Evolutionary conservation across 2,113 vertebrate genomes (phyloP).

Genomic region (Coregonus clupeaformis): DNA sequence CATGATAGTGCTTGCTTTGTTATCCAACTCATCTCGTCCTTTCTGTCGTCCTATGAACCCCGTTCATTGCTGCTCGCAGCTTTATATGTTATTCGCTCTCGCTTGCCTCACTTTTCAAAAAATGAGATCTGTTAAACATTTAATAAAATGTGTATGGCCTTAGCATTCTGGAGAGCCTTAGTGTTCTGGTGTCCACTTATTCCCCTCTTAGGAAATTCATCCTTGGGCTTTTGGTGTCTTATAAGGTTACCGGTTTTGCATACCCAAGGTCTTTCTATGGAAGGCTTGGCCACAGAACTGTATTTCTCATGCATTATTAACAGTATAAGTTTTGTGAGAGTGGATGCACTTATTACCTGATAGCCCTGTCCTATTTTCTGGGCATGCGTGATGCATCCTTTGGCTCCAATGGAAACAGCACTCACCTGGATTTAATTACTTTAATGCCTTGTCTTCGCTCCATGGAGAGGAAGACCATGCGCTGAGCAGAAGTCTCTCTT

Average conservation of each 20-base stretch:
- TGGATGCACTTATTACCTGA: constrained; percentile 33
- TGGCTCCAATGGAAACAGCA: neutral
- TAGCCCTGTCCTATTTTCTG: constrained; percentile 20
- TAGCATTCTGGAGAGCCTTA: neutral
- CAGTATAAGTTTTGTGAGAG: constrained; percentile 30
- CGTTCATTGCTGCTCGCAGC: too few relatives aligned
- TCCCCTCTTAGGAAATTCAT: constrained; percentile 39
- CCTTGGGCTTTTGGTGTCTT: constrained; percentile 32
- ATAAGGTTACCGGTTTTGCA: constrained; percentile 51
- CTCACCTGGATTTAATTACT: neutral
- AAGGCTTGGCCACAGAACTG: constrained; percentile 27
- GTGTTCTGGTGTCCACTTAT: constrained; percentile 59
- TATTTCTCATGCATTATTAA: constrained; percentile 63
- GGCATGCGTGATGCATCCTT: constrained; percentile 24
- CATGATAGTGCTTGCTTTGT: too few relatives aligned
- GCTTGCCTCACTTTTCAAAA: constrained; percentile 51
- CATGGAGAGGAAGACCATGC: neutral
- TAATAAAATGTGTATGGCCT: too few relatives aligned
- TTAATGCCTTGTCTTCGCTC: neutral
- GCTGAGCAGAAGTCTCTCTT: neutral
- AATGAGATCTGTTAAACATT: constrained; percentile 1
- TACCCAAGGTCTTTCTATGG: constrained; percentile 3
- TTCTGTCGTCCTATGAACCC: too few relatives aligned
- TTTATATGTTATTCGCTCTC: too few relatives aligned
- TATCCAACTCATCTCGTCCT: too few relatives aligned